A percentile compares a stretch with the other conserved stretches of the same genome.
Evolutionary conservation across 2,113 vertebrate genomes (phyloP).

Genomic region (Orcinus orca): DNA sequence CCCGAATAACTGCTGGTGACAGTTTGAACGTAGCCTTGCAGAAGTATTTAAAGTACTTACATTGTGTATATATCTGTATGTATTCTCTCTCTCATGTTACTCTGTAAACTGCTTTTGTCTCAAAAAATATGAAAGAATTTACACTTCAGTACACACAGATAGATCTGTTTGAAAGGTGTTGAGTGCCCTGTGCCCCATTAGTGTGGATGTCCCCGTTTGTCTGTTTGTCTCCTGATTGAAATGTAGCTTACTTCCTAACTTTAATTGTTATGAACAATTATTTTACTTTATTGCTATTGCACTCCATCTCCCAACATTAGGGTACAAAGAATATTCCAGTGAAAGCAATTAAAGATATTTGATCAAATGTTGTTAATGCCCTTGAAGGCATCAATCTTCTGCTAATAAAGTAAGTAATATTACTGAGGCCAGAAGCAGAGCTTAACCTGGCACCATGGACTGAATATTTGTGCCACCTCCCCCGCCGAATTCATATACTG

Average conservation of each 20-base stretch:
- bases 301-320: neutral
- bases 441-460: neutral
- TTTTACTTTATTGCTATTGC: neutral
- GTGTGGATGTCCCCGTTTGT: neutral
- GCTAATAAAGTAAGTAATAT: neutral
- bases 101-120: neutral
- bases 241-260: neutral
- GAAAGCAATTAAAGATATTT: neutral
- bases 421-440: neutral
- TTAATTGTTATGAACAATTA: neutral
- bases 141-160: neutral
- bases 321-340: neutral
- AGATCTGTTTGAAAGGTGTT: neutral
- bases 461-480: neutral
- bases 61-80: neutral
- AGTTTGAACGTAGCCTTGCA: neutral
- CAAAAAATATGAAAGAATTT: neutral
- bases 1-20: neutral
- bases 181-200: neutral
- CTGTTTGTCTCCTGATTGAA: neutral
- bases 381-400: neutral
- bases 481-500: neutral
- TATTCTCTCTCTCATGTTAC: neutral
- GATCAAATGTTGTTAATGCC: neutral
- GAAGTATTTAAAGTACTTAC: neutral